Base-by-base conservation (phyloP, 2,797 vertebrate species). In the Sebastes hubbsi region DNA sequence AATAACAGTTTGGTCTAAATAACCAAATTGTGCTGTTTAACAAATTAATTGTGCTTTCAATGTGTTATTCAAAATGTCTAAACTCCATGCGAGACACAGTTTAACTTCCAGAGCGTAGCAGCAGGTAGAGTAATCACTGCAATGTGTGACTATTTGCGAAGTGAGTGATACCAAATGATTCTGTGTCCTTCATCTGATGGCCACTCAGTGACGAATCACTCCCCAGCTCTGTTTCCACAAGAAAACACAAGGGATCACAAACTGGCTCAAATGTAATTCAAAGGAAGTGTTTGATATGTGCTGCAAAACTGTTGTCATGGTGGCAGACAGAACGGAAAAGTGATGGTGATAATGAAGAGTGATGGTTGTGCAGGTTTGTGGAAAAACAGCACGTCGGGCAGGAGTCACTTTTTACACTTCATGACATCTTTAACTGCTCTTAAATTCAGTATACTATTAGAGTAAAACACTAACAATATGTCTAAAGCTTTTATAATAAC, bases 171-270 rank as follows among this genome's bases (percentile, higher is more conserved):
- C 2, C 32, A 61, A 22, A 16, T 59, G 74, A 86, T 77, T 67
- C 66, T n/a, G n/a, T 67, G 36, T 18, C 74, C 70, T 71, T 65
- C 30, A 56, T 58, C 73, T 74, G 60, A 80, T 66, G 42, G 72
- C 64, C 36, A 30, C 69, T 60, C 52, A 34, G 52, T 69, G 63
- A 73, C 30, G 64, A 68, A 82, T 66, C 20, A 61, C 9, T 12
- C 6, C 34, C 38, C 14, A 2, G 20, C 25, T 70, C 16, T 49
- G 38, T 36, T 54, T 54, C 24, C 46, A 59, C 58, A 69, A 55
- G 24, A 62, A 0, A 66, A 30, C 55, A 61, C 27, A 49, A 8
- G n/a, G 5, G 34, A 65, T 73, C 34, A 61, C 22, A 59, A 24
- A 34, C 13, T 16, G 32, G 46, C 42, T 7, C n/a, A 27, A 38